phyloP scores from a whole-genome alignment of 2,113 vertebrate genomes.

The Calidris pygmaea region DNA sequence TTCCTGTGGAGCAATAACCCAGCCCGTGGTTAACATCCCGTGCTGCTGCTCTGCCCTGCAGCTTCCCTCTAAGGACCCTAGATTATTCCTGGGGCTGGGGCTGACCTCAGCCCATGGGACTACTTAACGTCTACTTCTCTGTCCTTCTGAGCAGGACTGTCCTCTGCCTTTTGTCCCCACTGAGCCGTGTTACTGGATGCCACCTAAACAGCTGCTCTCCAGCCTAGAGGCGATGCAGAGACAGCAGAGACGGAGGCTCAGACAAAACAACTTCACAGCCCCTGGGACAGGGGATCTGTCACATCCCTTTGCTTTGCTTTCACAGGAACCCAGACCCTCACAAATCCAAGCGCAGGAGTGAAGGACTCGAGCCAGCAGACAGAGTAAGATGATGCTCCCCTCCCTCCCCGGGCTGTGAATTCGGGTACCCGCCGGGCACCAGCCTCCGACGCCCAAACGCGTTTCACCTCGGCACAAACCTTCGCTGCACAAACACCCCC shows the following conservation, averaged over 20 bases:
- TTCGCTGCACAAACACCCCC: rapidly evolving
- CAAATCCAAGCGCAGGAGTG: neutral
- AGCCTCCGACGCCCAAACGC: rapidly evolving
- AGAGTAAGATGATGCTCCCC: slow-evolving; percentile 63
- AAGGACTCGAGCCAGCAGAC: slow-evolving; percentile 80
- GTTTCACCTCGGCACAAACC: neutral
- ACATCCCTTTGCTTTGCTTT: neutral
- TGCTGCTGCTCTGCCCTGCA: neutral
- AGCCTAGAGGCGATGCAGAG: neutral
- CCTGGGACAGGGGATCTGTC: rapidly evolving
- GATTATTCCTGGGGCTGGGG: neutral
- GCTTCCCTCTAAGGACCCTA: neutral
- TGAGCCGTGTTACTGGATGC: neutral
- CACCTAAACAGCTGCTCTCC: neutral
- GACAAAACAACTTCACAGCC: rapidly evolving
- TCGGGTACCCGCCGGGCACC: rapidly evolving
- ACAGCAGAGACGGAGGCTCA: rapidly evolving
- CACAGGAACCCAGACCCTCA: slow-evolving; percentile 75
- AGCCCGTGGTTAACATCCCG: neutral
- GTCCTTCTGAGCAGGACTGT: neutral
- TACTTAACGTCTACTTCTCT: neutral
- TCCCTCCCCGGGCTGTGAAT: neutral
- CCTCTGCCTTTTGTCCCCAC: rapidly evolving
- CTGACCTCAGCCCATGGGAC: neutral
- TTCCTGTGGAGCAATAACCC: neutral